Evolutionary conservation across 2,797 vertebrate genomes (phyloP).

Genomic region (Scomberomorus guttatus): DNA sequence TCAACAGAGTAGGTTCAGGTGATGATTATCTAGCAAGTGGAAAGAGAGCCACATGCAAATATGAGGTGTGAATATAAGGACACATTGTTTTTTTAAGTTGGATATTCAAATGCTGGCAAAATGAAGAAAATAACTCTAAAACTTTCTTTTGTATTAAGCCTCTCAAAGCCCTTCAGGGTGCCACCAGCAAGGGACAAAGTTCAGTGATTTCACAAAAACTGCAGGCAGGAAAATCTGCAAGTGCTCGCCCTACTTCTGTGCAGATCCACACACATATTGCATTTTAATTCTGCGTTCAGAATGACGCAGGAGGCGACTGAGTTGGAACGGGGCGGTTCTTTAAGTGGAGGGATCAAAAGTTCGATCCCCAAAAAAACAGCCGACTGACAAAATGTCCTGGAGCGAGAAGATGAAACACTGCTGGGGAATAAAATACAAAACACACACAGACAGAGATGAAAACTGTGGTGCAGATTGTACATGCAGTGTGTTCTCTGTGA

Average conservation of each 20-base stretch:
- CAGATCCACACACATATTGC: background rate
- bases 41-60: too few relatives aligned
- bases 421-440: slow-evolving; percentile 24
- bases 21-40: background rate
- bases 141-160: background rate
- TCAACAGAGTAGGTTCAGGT: background rate
- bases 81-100: too few relatives aligned
- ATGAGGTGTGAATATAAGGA: too few relatives aligned
- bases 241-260: too few relatives aligned
- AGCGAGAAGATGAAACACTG: slow-evolving; percentile 34
- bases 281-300: slow-evolving; percentile 2
- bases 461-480: background rate
- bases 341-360: slow-evolving; percentile 3
- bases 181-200: background rate
- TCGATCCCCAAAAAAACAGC: background rate
- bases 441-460: background rate
- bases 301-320: background rate
- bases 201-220: background rate
- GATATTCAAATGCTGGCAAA: too few relatives aligned
- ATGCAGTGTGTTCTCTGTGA: background rate
- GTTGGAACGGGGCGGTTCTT: background rate
- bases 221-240: too few relatives aligned
- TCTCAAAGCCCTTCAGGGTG: background rate
- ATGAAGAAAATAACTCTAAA: background rate
- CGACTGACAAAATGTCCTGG: slow-evolving; percentile 14